Conservation (phyloP, 1,140 invertebrate species). For the Lordiphosa mommai region DNA sequence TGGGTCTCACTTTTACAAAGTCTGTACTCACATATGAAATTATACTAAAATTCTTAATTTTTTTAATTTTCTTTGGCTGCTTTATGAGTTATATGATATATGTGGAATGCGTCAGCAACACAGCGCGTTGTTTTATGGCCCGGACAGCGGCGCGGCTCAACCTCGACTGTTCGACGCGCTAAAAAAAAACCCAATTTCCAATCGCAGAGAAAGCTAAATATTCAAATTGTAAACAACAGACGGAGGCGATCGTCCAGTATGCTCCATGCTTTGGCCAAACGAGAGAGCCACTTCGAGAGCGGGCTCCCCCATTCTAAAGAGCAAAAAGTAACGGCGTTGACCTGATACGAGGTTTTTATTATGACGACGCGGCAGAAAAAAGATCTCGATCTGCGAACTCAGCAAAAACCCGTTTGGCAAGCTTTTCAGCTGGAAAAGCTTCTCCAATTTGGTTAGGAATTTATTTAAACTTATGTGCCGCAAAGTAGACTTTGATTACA, state of each 20-base stretch:
- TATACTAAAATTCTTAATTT: constrained; percentile 9
- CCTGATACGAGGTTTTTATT: constrained; percentile 33
- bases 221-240: constrained; percentile 61
- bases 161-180: constrained; percentile 33
- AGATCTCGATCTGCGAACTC: constrained; percentile 26
- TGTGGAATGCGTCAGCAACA: constrained; percentile 39
- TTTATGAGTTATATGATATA: constrained; percentile 5
- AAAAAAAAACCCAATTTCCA: constrained; percentile 60
- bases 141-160: constrained; percentile 50
- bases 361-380: constrained; percentile 19
- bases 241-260: constrained; percentile 14
- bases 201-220: constrained; percentile 59
- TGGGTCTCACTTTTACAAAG: neutral
- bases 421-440: constrained; percentile 64
- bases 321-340: constrained; percentile 59
- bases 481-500: constrained; percentile 35
- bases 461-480: constrained; percentile 22
- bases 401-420: constrained; percentile 56
- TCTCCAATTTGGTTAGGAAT: constrained; percentile 4
- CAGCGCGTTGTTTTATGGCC: constrained; percentile 35
- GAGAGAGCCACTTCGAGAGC: neutral
- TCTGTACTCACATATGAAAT: neutral
- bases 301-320: constrained; percentile 19
- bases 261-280: constrained; percentile 5
- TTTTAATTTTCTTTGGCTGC: neutral